Evolutionary conservation across 2,113 vertebrate species (phyloP).

Genomic region (Nycticryphes semicollaris): DNA sequence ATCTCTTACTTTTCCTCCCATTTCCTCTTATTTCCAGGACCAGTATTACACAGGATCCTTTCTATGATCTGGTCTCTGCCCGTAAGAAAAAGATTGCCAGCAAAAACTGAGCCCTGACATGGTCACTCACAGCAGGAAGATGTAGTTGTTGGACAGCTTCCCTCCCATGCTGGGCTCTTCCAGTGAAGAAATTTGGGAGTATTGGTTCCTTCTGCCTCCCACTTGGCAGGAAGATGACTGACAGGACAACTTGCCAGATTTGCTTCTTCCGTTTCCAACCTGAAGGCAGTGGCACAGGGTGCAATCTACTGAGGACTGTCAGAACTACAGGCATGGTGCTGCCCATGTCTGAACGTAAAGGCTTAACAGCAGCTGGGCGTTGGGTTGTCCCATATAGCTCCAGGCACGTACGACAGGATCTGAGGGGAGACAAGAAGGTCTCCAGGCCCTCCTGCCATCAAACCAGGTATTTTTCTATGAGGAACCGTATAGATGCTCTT

Average conservation of each 20-base stretch:
- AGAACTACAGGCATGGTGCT: accelerated
- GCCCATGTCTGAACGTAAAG: accelerated
- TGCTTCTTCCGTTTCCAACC: not conserved
- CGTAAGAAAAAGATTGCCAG: constrained; percentile 92
- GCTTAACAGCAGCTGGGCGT: not conserved
- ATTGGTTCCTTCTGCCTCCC: not conserved
- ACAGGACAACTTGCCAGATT: not conserved
- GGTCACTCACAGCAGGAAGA: not conserved
- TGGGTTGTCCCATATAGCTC: not conserved
- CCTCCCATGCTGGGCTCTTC: not conserved
- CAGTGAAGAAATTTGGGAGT: not conserved
- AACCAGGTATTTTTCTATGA: not conserved
- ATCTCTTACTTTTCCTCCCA: not conserved
- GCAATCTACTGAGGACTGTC: not conserved
- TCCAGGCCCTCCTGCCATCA: not conserved
- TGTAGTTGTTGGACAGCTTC: not conserved
- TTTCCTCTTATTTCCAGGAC: constrained; percentile 75
- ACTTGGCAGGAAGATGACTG: not conserved
- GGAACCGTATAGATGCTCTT: not conserved
- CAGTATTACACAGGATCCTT: constrained; percentile 92
- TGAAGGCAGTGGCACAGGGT: not conserved
- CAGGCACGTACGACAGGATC: not conserved
- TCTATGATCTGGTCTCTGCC: constrained; percentile 90
- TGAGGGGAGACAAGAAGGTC: not conserved
- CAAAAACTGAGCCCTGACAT: constrained; percentile 64